These are phyloP conservation scores for Athrips mouffetella DNA, from an alignment of 2,888 invertebrate genomes.

Conservation along the genomic window DNA sequence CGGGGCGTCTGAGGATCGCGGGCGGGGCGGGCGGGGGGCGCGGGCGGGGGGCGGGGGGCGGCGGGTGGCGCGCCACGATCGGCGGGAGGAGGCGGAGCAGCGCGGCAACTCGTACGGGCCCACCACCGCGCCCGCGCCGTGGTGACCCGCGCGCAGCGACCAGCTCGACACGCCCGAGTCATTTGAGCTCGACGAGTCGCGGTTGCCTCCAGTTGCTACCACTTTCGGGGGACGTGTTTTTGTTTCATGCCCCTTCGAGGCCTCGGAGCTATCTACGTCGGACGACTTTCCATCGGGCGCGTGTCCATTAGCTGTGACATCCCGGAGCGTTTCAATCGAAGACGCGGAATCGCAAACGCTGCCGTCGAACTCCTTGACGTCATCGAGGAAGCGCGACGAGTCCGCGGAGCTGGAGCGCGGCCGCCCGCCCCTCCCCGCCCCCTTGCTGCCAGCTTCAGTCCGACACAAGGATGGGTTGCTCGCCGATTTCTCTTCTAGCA, in stretches of 20 bases:
- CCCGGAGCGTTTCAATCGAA: conserved; percentile 70
- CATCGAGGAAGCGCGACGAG: conserved; percentile 83
- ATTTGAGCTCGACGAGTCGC: conserved; percentile 89
- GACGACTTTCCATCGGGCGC: conserved; percentile 48
- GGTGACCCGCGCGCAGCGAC: conserved; percentile 78
- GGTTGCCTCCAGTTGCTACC: conserved; percentile 82
- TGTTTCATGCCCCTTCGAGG: conserved; percentile 33
- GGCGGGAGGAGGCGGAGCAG: conserved; percentile 73
- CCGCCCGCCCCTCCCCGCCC: conserved; percentile 14
- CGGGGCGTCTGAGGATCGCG: conserved; percentile 66
- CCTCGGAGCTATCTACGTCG: conserved; percentile 64
- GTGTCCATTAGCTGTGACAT: conserved; percentile 58
- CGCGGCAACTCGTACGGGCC: conserved; percentile 81
- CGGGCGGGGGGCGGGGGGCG: conserved; percentile 72
- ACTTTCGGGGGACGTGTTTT: conserved; percentile 65
- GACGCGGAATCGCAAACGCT: conserved; percentile 66
- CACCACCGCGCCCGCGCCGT: conserved; percentile 61
- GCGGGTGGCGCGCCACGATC: conserved; percentile 75
- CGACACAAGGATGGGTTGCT: conserved; percentile 83
- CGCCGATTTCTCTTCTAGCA: conserved; percentile 79
- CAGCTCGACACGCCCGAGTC: conserved; percentile 88
- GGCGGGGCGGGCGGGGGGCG: conserved; percentile 52
- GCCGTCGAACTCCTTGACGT: conserved; percentile 75
- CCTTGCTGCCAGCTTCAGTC: conserved; percentile 35
- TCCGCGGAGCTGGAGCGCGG: conserved; percentile 80